Percentiles rank a stretch among this genome's conserved stretches.
These are phyloP conservation scores for Huso huso DNA, from an alignment of 2,797 vertebrate species.

Conservation along the genomic window DNA sequence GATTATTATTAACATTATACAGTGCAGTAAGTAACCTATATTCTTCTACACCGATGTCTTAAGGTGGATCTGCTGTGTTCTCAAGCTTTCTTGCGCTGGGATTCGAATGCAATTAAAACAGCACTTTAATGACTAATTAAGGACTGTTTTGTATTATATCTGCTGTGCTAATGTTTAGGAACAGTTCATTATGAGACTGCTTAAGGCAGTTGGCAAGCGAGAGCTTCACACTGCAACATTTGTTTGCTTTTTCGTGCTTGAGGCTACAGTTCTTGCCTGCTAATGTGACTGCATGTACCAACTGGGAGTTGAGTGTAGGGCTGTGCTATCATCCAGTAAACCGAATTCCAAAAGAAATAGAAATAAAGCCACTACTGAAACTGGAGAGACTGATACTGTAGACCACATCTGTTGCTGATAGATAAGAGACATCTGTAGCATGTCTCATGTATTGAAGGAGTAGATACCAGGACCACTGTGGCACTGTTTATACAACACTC, in stretches of 20 bases:
- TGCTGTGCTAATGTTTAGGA: conserved; percentile 3
- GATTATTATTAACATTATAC: too few species aligned
- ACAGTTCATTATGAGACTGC: conserved; percentile 4
- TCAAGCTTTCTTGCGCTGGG: not conserved
- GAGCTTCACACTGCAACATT: not conserved
- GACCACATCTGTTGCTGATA: too few species aligned
- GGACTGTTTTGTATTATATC: conserved; percentile 5
- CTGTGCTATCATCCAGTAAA: too few species aligned
- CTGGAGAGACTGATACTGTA: too few species aligned
- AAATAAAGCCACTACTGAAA: too few species aligned
- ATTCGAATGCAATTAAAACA: not conserved
- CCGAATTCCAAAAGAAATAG: too few species aligned
- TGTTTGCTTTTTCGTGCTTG: not conserved
- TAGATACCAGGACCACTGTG: too few species aligned
- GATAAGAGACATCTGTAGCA: too few species aligned
- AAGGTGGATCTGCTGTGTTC: not conserved
- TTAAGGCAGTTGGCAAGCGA: not conserved
- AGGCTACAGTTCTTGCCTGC: not conserved
- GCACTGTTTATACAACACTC: too few species aligned
- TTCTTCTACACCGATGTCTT: too few species aligned
- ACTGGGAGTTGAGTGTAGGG: not conserved
- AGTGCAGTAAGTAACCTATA: too few species aligned
- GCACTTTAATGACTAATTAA: not conserved
- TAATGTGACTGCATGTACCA: not conserved
- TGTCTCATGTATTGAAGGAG: too few species aligned